A percentile compares a stretch with the other conserved stretches of the same genome.
Evolutionary conservation across 2,797 vertebrate species (phyloP).

Genomic region (Zalophus californianus): DNA sequence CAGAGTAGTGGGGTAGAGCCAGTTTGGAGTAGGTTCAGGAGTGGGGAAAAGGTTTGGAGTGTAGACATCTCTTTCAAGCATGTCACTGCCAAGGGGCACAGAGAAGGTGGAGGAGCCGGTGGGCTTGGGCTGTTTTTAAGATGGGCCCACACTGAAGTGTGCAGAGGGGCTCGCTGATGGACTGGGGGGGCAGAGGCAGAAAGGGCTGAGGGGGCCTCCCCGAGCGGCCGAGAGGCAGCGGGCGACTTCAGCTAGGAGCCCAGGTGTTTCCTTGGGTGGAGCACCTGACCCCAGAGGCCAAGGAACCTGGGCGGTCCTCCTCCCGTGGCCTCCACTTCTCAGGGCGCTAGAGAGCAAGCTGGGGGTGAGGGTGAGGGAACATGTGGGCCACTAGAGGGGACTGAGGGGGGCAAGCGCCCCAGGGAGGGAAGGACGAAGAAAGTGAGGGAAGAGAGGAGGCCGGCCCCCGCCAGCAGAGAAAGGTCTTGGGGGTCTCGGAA

Average conservation of each 20-base stretch:
- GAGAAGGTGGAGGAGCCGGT: not conserved
- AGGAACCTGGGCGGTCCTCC: not conserved
- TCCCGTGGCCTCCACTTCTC: not conserved
- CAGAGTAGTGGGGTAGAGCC: not conserved
- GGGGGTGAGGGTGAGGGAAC: not conserved
- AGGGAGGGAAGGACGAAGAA: not conserved
- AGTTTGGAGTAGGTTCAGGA: not conserved
- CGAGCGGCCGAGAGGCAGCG: not conserved
- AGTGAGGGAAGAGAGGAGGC: not conserved
- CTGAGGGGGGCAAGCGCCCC: too few relatives aligned
- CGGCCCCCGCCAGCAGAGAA: not conserved
- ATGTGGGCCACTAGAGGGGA: not conserved
- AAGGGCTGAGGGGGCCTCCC: not conserved
- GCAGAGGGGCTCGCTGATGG: too few relatives aligned
- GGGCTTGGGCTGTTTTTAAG: not conserved
- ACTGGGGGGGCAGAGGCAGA: not conserved
- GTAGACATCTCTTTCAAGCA: not conserved
- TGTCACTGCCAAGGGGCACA: not conserved
- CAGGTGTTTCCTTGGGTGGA: too few relatives aligned
- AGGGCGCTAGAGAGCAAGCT: too few relatives aligned
- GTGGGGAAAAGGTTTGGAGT: too few relatives aligned
- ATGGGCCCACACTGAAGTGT: not conserved
- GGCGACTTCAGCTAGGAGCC: not conserved
- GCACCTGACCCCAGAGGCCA: not conserved
- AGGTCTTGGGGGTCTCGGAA: not conserved